These are phyloP conservation scores for Liopterus haemorrhoidalis DNA, from an alignment of 2,888 invertebrate species.

Conservation along the genomic window DNA sequence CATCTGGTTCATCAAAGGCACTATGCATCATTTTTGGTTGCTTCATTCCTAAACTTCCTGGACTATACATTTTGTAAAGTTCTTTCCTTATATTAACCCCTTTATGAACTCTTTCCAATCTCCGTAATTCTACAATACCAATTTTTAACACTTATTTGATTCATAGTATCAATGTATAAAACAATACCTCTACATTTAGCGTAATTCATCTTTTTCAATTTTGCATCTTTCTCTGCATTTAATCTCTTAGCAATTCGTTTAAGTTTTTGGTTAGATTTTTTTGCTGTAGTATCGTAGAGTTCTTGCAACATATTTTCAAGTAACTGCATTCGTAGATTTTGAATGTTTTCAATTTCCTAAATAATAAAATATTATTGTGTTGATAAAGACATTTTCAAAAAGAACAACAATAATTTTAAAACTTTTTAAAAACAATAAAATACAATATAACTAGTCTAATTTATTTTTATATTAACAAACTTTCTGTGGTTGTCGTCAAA, in stretches of 20 bases:
- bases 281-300: constrained; percentile 47
- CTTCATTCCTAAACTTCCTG: too few relatives aligned
- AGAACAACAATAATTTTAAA: neutral
- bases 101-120: constrained; percentile 45
- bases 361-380: constrained; percentile 6
- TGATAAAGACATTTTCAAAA: constrained; percentile 5
- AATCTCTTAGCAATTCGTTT: constrained; percentile 49
- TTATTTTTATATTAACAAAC: too few relatives aligned
- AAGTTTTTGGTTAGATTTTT: constrained; percentile 48
- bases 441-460: too few relatives aligned
- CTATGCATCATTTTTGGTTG: too few relatives aligned
- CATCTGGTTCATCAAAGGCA: too few relatives aligned
- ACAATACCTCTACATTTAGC: constrained; percentile 48
- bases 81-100: too few relatives aligned
- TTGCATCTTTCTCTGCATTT: constrained; percentile 52
- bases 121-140: constrained; percentile 44
- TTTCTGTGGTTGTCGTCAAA: too few relatives aligned
- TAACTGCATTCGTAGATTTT: constrained; percentile 62
- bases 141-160: neutral
- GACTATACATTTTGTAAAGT: too few relatives aligned
- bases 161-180: too few relatives aligned
- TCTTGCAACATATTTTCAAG: constrained; percentile 58
- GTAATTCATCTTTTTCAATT: constrained; percentile 52
- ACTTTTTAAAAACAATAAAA: neutral
- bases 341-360: constrained; percentile 66